Evolutionary conservation across 2,797 vertebrate species (phyloP).

Genomic region (Alcedo quadribrachys): DNA sequence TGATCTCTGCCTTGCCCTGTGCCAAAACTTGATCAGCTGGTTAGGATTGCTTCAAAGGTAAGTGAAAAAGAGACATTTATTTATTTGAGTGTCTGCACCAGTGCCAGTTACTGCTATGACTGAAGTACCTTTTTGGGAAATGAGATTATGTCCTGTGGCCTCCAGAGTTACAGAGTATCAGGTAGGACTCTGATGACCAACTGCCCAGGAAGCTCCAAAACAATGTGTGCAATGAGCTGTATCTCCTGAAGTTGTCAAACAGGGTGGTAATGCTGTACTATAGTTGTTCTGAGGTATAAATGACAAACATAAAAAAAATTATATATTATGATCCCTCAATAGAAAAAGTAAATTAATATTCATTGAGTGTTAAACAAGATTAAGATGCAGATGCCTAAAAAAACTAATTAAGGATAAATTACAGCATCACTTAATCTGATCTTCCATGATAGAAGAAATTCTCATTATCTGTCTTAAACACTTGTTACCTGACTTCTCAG

Average conservation of each 20-base stretch:
- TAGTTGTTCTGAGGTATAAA: neutral
- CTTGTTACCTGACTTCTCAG: neutral
- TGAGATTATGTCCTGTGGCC: neutral
- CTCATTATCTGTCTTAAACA: neutral
- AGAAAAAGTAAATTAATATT: neutral
- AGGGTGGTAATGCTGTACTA: neutral
- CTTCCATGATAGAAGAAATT: neutral
- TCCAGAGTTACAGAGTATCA: neutral
- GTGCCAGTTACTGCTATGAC: neutral
- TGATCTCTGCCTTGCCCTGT: neutral
- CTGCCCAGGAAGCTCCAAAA: neutral
- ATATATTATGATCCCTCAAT: neutral
- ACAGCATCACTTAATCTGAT: neutral
- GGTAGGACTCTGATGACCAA: neutral
- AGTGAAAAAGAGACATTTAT: neutral
- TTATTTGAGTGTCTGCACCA: neutral
- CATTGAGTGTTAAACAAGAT: neutral
- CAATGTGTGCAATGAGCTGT: accelerated
- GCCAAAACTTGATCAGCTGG: neutral
- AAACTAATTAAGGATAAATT: neutral
- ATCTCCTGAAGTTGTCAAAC: neutral
- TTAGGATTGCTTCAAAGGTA: neutral
- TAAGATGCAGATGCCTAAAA: neutral
- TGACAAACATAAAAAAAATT: neutral
- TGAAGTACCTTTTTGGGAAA: neutral